These are phyloP conservation scores for Thinocorus orbignyianus DNA, from an alignment of 2,113 vertebrate genomes.

Conservation along the genomic window DNA sequence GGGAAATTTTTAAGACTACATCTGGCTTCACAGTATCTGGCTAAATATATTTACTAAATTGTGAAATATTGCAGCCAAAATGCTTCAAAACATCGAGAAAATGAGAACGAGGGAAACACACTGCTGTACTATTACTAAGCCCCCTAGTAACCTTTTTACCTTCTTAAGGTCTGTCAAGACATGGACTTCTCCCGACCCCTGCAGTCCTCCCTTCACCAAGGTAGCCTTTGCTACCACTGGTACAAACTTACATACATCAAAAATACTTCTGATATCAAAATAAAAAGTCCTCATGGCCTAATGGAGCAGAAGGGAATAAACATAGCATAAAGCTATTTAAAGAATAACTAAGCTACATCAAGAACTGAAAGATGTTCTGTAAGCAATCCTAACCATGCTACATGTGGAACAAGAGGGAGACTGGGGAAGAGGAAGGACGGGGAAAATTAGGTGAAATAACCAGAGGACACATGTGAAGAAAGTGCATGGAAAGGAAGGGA, in stretches of 20 bases:
- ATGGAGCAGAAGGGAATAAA: background rate
- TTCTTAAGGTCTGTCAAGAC: background rate
- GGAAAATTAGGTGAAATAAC: background rate
- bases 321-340: background rate
- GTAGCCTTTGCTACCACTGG: background rate
- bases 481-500: background rate
- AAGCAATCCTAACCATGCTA: background rate
- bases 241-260: background rate
- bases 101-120: background rate
- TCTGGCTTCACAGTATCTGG: background rate
- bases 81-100: background rate
- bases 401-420: background rate
- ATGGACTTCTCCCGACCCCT: background rate
- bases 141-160: background rate
- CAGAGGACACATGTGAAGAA: background rate
- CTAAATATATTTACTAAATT: background rate
- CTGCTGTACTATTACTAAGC: background rate
- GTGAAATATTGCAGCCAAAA: background rate
- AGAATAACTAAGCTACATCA: background rate
- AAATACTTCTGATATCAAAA: background rate
- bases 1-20: background rate
- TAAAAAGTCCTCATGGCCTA: background rate
- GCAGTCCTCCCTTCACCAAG: background rate
- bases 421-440: background rate
- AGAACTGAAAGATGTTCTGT: background rate